phyloP scores from a whole-genome alignment of 2,797 vertebrate genomes.

The Spinibarbus caldwelli region DNA sequence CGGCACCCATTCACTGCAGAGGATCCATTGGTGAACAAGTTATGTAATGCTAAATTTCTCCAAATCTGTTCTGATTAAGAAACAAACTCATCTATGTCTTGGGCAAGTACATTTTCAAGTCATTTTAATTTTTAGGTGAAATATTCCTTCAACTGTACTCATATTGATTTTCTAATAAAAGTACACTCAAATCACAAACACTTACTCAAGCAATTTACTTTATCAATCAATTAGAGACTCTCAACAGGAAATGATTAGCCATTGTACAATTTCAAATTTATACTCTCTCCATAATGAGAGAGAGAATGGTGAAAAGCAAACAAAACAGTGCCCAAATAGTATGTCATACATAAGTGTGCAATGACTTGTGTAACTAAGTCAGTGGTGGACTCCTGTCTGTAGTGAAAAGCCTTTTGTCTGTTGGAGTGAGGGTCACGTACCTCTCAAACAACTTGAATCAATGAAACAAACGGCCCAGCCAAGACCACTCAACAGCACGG shows the following conservation, averaged over 20 bases:
- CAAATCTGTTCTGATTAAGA: not conserved
- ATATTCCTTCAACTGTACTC: not conserved
- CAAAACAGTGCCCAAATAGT: conserved; percentile 29
- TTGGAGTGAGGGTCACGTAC: conserved; percentile 45
- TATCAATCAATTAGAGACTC: conserved; percentile 28
- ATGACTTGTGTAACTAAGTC: conserved; percentile 40
- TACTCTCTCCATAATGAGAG: conserved; percentile 7
- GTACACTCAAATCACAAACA: not conserved
- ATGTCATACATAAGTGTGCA: conserved; percentile 34
- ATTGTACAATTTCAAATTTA: conserved; percentile 19
- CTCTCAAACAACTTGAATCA: conserved; percentile 40
- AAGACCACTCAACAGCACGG: conserved; percentile 74
- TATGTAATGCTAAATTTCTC: not conserved
- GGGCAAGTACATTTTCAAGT: not conserved
- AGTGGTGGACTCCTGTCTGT: conserved; percentile 36
- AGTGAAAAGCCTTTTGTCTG: conserved; percentile 46
- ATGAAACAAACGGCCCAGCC: conserved; percentile 32
- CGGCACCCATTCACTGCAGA: not conserved
- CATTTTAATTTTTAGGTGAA: not conserved
- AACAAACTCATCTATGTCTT: not conserved
- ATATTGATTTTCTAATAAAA: not conserved
- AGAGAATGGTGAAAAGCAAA: conserved; percentile 49
- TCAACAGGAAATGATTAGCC: not conserved
- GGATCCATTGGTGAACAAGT: not conserved
- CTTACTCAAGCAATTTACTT: not conserved